Percentiles rank a stretch among this genome's conserved stretches.
Conservation (phyloP, 2,888 invertebrate genomes). For the Hartigia nigra region DNA sequence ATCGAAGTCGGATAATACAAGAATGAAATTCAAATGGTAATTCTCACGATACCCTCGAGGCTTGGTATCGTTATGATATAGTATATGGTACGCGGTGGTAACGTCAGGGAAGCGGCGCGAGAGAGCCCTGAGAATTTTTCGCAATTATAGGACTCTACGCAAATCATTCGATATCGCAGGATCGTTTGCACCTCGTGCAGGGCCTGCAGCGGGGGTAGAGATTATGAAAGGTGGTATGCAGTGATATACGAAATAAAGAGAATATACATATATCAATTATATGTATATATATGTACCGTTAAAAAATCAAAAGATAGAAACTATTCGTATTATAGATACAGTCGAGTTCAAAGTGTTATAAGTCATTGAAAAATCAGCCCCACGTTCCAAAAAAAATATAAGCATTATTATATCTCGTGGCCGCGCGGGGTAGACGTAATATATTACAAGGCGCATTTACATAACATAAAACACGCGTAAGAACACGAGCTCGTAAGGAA, state of each 20-base stretch:
- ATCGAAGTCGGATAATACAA: background rate
- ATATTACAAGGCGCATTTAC: conserved; percentile 37
- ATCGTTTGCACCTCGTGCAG: conserved; percentile 33
- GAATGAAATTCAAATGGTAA: background rate
- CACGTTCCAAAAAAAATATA: conserved; percentile 21
- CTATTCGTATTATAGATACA: background rate
- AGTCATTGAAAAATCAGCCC: conserved; percentile 38
- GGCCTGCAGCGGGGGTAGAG: background rate
- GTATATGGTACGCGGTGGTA: background rate
- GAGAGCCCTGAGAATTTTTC: background rate
- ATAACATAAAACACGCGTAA: conserved; percentile 41
- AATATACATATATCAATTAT: background rate
- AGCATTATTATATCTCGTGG: conserved; percentile 32
- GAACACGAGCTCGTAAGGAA: conserved; percentile 17
- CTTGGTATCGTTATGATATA: background rate
- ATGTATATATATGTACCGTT: background rate
- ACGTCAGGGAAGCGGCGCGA: background rate
- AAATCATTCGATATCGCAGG: conserved; percentile 36
- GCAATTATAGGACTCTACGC: conserved; percentile 11
- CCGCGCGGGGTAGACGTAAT: conserved; percentile 12
- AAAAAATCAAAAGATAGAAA: background rate
- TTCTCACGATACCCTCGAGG: background rate
- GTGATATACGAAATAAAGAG: background rate
- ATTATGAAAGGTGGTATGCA: background rate
- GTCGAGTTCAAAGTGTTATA: conserved; percentile 17